phyloP scores from a whole-genome alignment of 2,797 vertebrate genomes.

The Bryconaethiops microstoma region DNA sequence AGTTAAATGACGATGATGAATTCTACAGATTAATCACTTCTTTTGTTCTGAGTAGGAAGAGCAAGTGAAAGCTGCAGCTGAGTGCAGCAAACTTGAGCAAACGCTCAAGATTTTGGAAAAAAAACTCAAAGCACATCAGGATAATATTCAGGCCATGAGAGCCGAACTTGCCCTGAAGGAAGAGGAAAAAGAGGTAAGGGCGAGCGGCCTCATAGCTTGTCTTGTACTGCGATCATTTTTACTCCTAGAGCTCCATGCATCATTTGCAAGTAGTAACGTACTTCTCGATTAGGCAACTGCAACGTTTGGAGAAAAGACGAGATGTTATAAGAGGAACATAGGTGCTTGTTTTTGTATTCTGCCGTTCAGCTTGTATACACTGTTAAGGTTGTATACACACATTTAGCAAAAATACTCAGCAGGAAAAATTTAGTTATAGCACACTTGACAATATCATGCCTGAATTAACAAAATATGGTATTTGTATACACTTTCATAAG shows the following conservation, averaged over 20 bases:
- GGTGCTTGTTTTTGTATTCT: not conserved
- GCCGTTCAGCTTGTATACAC: not conserved
- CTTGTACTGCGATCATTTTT: not conserved
- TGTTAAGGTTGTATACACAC: too few relatives aligned
- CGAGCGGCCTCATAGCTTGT: not conserved
- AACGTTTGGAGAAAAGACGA: not conserved
- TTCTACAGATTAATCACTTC: not conserved
- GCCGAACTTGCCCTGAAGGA: constrained; percentile 49
- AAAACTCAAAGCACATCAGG: constrained; percentile 53
- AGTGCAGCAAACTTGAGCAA: constrained; percentile 53
- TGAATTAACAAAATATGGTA: not conserved
- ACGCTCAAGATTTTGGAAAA: constrained; percentile 53
- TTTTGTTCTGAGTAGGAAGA: constrained; percentile 55
- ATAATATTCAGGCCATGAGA: constrained; percentile 56
- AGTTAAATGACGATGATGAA: not conserved
- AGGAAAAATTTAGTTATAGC: not conserved
- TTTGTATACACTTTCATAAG: not conserved
- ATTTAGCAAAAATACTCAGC: not conserved
- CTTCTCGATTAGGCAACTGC: not conserved
- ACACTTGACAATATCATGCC: not conserved
- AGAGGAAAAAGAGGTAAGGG: constrained; percentile 50
- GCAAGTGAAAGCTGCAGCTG: constrained; percentile 53
- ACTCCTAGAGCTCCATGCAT: not conserved
- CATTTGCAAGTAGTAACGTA: not conserved
- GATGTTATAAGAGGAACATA: not conserved